Conservation (phyloP, 2,113 vertebrate genomes). For the Ursus arctos region DNA sequence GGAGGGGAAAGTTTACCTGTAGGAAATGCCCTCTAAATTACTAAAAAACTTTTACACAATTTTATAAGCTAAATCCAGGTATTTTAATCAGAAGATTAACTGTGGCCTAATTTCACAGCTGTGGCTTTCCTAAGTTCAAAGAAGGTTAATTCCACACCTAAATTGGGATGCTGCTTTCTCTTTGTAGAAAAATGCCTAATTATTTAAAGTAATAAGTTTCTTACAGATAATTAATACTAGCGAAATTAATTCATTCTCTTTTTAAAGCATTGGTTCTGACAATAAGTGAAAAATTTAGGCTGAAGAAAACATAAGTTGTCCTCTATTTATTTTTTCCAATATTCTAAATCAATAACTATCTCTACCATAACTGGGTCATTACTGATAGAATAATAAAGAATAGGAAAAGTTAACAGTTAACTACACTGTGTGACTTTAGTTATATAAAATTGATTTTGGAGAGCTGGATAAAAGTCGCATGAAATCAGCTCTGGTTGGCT, state of each 20-base stretch:
- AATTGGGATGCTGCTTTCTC: neutral
- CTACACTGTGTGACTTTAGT: neutral
- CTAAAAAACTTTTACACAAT: slow-evolving; percentile 76
- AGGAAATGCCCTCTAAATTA: slow-evolving; percentile 77
- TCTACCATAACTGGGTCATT: slow-evolving; percentile 35
- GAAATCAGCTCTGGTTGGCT: slow-evolving; percentile 41
- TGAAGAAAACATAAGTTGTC: neutral
- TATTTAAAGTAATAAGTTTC: neutral
- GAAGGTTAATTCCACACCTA: slow-evolving; percentile 38
- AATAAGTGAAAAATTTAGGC: neutral
- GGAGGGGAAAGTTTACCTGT: neutral
- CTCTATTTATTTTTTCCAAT: neutral
- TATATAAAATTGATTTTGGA: slow-evolving; percentile 49
- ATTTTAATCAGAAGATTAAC: slow-evolving; percentile 73
- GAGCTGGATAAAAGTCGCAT: neutral
- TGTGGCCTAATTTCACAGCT: slow-evolving; percentile 66
- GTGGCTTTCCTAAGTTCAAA: slow-evolving; percentile 55
- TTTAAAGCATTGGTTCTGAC: slow-evolving; percentile 22
- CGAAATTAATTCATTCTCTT: neutral
- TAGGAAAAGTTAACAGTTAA: slow-evolving; percentile 53
- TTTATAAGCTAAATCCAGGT: slow-evolving; percentile 43
- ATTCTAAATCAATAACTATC: slow-evolving; percentile 3
- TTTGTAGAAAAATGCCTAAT: neutral
- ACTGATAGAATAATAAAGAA: neutral
- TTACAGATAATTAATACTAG: neutral